Evolutionary conservation across 2,797 vertebrate species (phyloP), one percentile per base, ranked within the genome.

Genomic region (Atherinosoma microstoma): DNA sequence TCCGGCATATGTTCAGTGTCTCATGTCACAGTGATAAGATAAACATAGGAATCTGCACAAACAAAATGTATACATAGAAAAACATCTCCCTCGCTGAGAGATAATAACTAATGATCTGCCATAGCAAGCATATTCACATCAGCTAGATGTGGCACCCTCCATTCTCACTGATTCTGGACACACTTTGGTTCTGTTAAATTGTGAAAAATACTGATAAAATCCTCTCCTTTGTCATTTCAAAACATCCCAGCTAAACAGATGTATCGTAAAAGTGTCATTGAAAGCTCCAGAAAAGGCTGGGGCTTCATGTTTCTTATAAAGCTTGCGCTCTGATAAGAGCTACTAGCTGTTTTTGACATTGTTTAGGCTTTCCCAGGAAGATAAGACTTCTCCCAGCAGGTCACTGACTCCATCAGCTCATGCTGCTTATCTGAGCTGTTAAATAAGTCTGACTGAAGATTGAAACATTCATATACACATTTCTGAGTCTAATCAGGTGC

Each of bases 291-390:
- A 36, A 60, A 77, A 70, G 63, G 32, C 20, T 74, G 49, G 18
- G 2, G 8, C 78, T 78, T 45, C 51, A 57, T 79, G 54, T 66
- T 87, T 40, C 68, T 83, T 85, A 75, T 36, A 7, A 65, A 69
- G 58, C 68, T 29, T 59, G 66, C 58, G 45, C 16, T 78, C 36
- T 73, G 83, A 87, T 88, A 78, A 86, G 78, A 56, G 74, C 81
- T 79, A 69, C 78, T 34, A 64, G 82, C 76, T 73, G 79, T 79
- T 78, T 87, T 57, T 85, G 81, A 86, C 92, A 87, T 83, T 93
- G 91, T 93, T 94, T 92, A 92, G 84, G 79, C 84, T 86, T 94
- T 92, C 90, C 86, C 88, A 83, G 35, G 78, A 79, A 80, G 89
- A 93, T 84, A 76, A 70, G 73, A 54, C 73, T 78, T 62, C 66